Base-by-base conservation (phyloP, 2,113 vertebrate species). In the Callocephalon fimbriatum region DNA sequence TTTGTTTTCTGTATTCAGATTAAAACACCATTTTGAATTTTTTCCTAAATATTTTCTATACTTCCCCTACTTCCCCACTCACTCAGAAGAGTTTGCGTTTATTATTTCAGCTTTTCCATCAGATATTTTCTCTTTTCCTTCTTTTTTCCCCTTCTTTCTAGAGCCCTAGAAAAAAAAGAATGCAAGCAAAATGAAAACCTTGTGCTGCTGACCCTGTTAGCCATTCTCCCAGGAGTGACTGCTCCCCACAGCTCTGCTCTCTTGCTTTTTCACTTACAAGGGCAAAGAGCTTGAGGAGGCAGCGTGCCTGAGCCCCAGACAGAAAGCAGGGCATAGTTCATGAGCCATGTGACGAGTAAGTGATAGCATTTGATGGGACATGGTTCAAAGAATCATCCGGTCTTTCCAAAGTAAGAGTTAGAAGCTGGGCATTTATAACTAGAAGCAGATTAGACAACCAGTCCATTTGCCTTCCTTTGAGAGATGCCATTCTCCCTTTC, bases 81-180 rank as follows among this genome's bases (percentile, higher is more conserved):
- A 9, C 9, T 38, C 29, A 26, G 12, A 37, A 10, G 67, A 40
- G 2, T n/a, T 66, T 37, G 2, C 12, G 29, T 37, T 78, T 56
- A 40, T 42, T 77, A 47, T 47, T 54, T 73, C 22, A 35, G 37
- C 50, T 47, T 79, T 90, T 58, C 31, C 48, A 40, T 37, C 6
- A 5, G 7, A 14, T 10, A 4, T 79, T 76, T 87, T 51, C 29
- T 75, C 9, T 59, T 45, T 56, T 27, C 19, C 17, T 70, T 38
- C 7, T 4, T 7, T 5, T 1, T 0, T 0, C 0, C 0, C 3
- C 2, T 66, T 75, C 31, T 66, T 56, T 63, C 44, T 54, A 10
- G 17, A 70, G 2, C 5, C 18, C 20, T 0, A 50, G n/a, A 74
- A 71, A 12, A 6, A 83, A 51, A 44, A 42, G 0, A 83, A 62